A percentile compares a stretch with the other conserved stretches of the same genome.
phyloP scores from a whole-genome alignment of 2,888 invertebrate species.

The Poecilus cupreus region DNA sequence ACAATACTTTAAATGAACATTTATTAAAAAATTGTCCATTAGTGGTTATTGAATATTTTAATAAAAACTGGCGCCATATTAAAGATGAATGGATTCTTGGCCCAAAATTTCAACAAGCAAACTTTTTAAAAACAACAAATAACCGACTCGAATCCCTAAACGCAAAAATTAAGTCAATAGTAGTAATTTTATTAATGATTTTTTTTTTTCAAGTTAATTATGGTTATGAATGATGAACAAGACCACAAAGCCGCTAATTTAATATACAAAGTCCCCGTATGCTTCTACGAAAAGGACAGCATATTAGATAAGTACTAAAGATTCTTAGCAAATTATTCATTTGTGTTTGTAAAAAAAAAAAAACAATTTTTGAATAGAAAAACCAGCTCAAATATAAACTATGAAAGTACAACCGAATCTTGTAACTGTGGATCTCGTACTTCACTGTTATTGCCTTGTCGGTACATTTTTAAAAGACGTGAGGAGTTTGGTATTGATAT shows the following conservation, averaged over 20 bases:
- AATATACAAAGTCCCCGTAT: slow-evolving; percentile 12
- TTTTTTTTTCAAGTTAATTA: slow-evolving; percentile 51
- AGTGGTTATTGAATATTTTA: slow-evolving; percentile 59
- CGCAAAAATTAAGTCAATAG: slow-evolving; percentile 51
- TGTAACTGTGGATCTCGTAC: slow-evolving; percentile 44
- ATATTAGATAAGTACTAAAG: slow-evolving; percentile 27
- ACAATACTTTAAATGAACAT: neutral
- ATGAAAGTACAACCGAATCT: slow-evolving; percentile 16
- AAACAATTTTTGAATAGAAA: slow-evolving; percentile 8
- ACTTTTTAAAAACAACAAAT: slow-evolving; percentile 60
- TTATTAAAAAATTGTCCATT: slow-evolving; percentile 41
- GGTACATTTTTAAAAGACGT: slow-evolving; percentile 53
- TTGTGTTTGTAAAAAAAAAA: slow-evolving; percentile 34
- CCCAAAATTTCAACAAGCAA: slow-evolving; percentile 37
- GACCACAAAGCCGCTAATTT: slow-evolving; percentile 60
- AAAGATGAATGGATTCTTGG: slow-evolving; percentile 60
- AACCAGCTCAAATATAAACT: neutral
- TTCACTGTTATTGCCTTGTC: slow-evolving; percentile 56
- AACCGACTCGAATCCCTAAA: slow-evolving; percentile 60
- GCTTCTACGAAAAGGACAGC: slow-evolving; percentile 49
- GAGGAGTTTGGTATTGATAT: slow-evolving; percentile 34
- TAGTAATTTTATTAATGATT: slow-evolving; percentile 15
- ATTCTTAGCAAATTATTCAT: slow-evolving; percentile 38
- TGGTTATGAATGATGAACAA: slow-evolving; percentile 52
- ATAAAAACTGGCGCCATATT: slow-evolving; percentile 60